phyloP scores from a whole-genome alignment of 2,797 vertebrate species.

The Psittacula echo region DNA sequence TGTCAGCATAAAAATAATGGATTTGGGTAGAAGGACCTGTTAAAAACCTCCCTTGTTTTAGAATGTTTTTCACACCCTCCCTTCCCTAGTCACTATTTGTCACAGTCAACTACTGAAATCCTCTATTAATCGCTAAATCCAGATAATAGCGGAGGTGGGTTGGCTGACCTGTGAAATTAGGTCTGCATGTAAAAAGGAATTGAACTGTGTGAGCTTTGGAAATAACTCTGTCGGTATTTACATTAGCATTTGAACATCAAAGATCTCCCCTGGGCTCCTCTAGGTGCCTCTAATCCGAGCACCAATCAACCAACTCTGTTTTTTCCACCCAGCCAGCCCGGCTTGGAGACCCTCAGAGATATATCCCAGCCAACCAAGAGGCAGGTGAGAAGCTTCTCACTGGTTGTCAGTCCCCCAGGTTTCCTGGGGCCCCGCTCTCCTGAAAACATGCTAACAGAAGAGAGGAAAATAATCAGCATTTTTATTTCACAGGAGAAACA shows the following conservation, averaged over 20 bases:
- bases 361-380: not conserved
- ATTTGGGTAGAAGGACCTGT: not conserved
- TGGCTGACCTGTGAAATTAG: constrained; percentile 66
- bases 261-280: constrained; percentile 44
- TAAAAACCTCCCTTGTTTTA: constrained; percentile 43
- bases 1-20: constrained; percentile 21
- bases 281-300: constrained; percentile 45
- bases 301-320: constrained; percentile 35
- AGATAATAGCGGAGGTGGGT: constrained; percentile 44
- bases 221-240: constrained; percentile 56
- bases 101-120: constrained; percentile 51
- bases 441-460: not conserved
- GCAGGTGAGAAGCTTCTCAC: not conserved
- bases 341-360: not conserved
- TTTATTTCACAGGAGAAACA: not conserved
- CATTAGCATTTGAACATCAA: constrained; percentile 32
- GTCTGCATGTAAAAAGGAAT: constrained; percentile 62
- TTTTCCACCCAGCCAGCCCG: not conserved
- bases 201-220: constrained; percentile 44
- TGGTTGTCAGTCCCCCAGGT: not conserved
- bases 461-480: not conserved
- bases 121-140: constrained; percentile 57
- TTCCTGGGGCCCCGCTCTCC: not conserved
- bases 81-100: constrained; percentile 40
- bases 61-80: not conserved